Conservation (phyloP, 2,888 invertebrate species). For the Ferdinandea cuprea region DNA sequence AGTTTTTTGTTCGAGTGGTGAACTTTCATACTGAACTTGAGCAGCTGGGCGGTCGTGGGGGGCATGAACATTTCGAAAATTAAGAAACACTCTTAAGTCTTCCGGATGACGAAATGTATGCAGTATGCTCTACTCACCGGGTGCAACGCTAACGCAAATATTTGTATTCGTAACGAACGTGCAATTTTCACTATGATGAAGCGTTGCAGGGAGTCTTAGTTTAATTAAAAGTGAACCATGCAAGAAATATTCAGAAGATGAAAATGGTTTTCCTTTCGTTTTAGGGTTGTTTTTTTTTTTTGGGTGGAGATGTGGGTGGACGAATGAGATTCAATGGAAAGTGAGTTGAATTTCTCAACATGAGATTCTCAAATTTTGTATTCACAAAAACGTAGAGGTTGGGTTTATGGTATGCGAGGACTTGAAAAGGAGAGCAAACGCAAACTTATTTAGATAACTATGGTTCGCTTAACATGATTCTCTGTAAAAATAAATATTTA, state of each 20-base stretch:
- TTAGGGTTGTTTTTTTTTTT: background rate
- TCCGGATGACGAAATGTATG: slow-evolving; percentile 19
- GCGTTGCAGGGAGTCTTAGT: slow-evolving; percentile 51
- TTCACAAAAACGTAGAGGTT: no score
- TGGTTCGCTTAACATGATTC: no score
- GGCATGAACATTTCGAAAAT: slow-evolving; percentile 57
- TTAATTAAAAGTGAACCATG: slow-evolving; percentile 64
- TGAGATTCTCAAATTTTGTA: no score
- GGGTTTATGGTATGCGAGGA: no score
- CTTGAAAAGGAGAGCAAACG: no score
- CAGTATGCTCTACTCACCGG: slow-evolving; percentile 5
- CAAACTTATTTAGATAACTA: no score
- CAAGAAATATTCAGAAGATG: slow-evolving; percentile 18
- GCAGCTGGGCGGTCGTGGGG: no score
- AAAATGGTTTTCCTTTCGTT: background rate
- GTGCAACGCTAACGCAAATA: slow-evolving; percentile 53
- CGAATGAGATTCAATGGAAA: background rate
- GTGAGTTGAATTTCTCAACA: no score
- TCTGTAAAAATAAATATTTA: background rate
- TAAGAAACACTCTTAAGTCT: slow-evolving; percentile 41
- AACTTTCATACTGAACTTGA: slow-evolving; percentile 39
- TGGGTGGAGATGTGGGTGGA: background rate
- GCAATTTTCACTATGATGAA: slow-evolving; percentile 49
- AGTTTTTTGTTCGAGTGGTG: background rate
- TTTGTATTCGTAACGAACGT: slow-evolving; percentile 67